Percentiles rank a stretch among this genome's conserved stretches.
Conservation (phyloP, 2,113 vertebrate genomes). For the Paraplagusia blochii region DNA sequence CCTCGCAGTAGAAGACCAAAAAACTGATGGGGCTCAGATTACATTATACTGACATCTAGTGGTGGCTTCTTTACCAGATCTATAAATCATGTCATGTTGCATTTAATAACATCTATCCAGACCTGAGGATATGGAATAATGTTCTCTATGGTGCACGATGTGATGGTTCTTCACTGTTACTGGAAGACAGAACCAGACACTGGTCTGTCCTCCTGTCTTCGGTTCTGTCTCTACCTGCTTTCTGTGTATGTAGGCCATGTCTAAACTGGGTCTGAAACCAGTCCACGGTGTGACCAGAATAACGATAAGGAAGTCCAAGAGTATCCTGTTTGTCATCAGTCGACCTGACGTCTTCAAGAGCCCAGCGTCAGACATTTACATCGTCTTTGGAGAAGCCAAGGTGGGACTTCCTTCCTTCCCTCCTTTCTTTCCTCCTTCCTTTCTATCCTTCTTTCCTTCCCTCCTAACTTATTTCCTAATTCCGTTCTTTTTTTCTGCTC, state of each 20-base stretch:
- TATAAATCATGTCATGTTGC: no score
- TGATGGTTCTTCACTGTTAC: not conserved
- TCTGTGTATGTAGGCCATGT: slow-evolving; percentile 85
- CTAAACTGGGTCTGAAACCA: slow-evolving; percentile 91
- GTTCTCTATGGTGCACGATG: not conserved
- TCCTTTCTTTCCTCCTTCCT: not conserved
- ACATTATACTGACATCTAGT: no score
- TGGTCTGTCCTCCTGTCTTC: not conserved
- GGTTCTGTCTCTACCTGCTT: slow-evolving; percentile 5
- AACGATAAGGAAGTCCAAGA: slow-evolving; percentile 97
- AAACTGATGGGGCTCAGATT: no score
- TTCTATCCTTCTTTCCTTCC: no score
- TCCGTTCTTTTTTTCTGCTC: not conserved
- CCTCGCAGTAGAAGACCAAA: no score
- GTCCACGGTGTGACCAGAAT: slow-evolving; percentile 95
- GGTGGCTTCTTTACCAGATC: no score
- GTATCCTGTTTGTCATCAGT: slow-evolving; percentile 95
- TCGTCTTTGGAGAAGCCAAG: slow-evolving; percentile 96
- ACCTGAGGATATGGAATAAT: not conserved
- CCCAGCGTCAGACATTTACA: slow-evolving; percentile 93
- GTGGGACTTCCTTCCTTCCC: slow-evolving; percentile 51
- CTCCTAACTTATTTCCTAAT: not conserved
- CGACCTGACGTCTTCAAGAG: slow-evolving; percentile 98
- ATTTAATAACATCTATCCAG: no score
- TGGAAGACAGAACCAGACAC: not conserved